Conservation (phyloP, 2,797 vertebrate genomes). For the Enteromius thamalakanensis region DNA sequence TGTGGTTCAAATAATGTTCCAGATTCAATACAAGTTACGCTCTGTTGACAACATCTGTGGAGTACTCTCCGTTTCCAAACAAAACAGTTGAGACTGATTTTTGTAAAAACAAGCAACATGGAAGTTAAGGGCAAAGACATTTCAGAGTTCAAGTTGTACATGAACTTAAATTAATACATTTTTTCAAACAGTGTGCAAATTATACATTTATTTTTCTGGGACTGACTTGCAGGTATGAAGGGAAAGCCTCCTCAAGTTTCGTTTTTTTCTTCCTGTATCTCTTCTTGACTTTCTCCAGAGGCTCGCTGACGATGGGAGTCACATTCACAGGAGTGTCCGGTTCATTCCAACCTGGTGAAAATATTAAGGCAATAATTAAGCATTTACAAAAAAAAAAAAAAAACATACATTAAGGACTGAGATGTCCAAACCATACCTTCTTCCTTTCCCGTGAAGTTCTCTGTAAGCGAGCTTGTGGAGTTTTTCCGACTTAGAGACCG, state of each 20-base stretch:
- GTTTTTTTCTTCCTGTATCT: constrained; percentile 97
- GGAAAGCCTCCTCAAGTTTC: constrained; percentile 94
- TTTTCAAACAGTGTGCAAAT: neutral
- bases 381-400: neutral
- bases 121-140: neutral
- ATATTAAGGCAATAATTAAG: neutral
- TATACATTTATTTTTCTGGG: neutral
- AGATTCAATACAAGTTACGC: constrained; percentile 6
- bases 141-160: neutral
- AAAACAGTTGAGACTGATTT: neutral
- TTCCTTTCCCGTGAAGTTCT: constrained; percentile 79
- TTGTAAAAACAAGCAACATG: neutral
- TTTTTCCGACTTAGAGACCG: constrained; percentile 80
- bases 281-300: constrained; percentile 92
- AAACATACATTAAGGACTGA: constrained; percentile 4
- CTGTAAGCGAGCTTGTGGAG: constrained; percentile 82
- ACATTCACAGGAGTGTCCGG: constrained; percentile 80
- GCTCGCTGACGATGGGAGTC: constrained; percentile 74
- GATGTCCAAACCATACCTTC: constrained; percentile 78
- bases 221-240: constrained; percentile 92
- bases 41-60: constrained; percentile 9
- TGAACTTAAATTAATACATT: neutral
- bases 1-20: constrained; percentile 5
- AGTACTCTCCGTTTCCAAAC: neutral
- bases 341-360: constrained; percentile 78